Percentiles rank a stretch among this genome's conserved stretches.
These are phyloP conservation scores for Hofmannophila pseudospretella DNA, from an alignment of 2,888 invertebrate genomes.

Conservation along the genomic window DNA sequence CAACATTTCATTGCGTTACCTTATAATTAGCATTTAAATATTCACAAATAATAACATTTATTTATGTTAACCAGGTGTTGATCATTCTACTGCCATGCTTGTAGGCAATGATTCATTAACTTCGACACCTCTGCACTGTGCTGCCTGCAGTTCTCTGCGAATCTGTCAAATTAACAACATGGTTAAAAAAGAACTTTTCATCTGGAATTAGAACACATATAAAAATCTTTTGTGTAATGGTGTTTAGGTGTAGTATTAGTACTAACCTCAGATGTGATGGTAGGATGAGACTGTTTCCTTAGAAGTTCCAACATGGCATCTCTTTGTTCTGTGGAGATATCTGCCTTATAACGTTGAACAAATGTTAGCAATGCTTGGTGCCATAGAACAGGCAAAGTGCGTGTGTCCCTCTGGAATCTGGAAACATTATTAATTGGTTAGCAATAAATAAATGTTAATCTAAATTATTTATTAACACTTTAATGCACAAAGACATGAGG, in stretches of 20 bases:
- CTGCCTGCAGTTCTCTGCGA: constrained; percentile 89
- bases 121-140: constrained; percentile 87
- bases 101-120: constrained; percentile 47
- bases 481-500: too few relatives aligned
- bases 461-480: too few relatives aligned
- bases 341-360: constrained; percentile 96
- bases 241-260: too few relatives aligned
- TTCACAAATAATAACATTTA: too few relatives aligned
- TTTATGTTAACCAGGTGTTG: constrained; percentile 3
- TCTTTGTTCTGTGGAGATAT: constrained; percentile 94
- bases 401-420: constrained; percentile 89
- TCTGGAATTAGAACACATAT: too few relatives aligned
- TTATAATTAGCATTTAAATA: too few relatives aligned
- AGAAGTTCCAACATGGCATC: constrained; percentile 90
- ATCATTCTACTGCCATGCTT: constrained; percentile 56
- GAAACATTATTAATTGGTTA: too few relatives aligned
- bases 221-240: too few relatives aligned
- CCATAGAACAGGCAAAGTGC: constrained; percentile 96
- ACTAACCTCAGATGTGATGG: constrained; percentile 82
- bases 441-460: too few relatives aligned
- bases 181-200: too few relatives aligned
- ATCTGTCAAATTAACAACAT: constrained; percentile 74
- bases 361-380: constrained; percentile 96
- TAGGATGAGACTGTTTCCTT: constrained; percentile 82
- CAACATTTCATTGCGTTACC: too few relatives aligned